A percentile compares a stretch with the other conserved stretches of the same genome.
Evolutionary conservation across 2,113 vertebrate species (phyloP).

Genomic region (Potamarius usumacintae): DNA sequence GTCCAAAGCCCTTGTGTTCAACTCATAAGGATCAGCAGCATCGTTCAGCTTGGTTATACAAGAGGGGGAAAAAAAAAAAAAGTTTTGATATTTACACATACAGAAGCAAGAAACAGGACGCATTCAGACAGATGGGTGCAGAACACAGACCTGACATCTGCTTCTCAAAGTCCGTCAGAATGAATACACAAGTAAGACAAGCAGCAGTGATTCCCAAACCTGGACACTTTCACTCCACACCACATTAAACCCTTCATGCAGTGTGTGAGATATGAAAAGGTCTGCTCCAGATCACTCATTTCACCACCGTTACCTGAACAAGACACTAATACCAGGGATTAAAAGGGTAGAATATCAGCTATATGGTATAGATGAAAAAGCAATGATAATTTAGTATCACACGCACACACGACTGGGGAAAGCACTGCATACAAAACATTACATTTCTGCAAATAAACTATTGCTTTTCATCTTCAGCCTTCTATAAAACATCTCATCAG

Average conservation of each 20-base stretch:
- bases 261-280: neutral
- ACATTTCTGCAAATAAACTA: conserved; percentile 23
- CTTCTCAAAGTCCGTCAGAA: neutral
- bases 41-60: neutral
- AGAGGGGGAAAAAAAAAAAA: no score
- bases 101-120: neutral
- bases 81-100: neutral
- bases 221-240: neutral
- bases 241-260: neutral
- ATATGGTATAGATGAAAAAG: neutral
- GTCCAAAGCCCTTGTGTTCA: conserved; percentile 14
- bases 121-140: neutral
- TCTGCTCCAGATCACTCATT: neutral
- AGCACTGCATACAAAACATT: conserved; percentile 4
- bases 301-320: neutral
- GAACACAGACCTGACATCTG: neutral
- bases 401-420: neutral
- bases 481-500: conserved; percentile 22
- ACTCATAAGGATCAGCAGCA: neutral
- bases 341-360: neutral
- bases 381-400: neutral
- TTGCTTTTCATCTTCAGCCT: conserved; percentile 1
- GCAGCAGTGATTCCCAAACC: neutral
- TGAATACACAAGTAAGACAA: neutral
- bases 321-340: conserved; percentile 11